These are phyloP conservation scores for Myrmecobius fasciatus DNA, from an alignment of 2,113 vertebrate genomes.

Conservation along the genomic window DNA sequence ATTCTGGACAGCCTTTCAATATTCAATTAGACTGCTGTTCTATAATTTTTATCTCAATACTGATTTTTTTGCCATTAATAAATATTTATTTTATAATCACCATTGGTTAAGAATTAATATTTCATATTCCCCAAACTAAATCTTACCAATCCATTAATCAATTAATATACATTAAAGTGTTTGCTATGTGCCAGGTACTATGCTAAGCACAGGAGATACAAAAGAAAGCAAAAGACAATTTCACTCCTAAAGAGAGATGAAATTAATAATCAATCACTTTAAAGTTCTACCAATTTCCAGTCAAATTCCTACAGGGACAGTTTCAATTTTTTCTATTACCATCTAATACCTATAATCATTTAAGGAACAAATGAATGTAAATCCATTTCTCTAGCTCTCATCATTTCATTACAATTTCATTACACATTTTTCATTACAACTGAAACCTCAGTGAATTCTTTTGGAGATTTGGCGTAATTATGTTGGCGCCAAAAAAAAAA, in stretches of 20 bases:
- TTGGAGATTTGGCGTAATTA: background rate
- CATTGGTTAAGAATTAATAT: background rate
- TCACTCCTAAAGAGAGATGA: background rate
- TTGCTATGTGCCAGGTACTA: background rate
- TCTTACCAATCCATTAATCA: background rate
- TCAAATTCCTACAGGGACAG: background rate
- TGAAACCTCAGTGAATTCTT: background rate
- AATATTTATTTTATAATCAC: background rate
- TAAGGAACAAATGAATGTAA: background rate
- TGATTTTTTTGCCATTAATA: background rate
- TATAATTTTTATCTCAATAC: background rate
- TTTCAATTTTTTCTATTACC: background rate
- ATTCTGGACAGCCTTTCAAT: background rate
- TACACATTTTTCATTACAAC: background rate
- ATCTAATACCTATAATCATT: background rate
- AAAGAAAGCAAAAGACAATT: background rate
- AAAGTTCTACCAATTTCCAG: background rate
- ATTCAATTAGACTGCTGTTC: background rate
- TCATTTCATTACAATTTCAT: background rate
- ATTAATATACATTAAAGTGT: background rate
- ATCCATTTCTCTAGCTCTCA: background rate
- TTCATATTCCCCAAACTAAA: background rate
- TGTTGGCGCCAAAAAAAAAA: too few species aligned
- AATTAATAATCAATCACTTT: background rate
- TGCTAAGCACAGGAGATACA: background rate